Base-by-base conservation (phyloP, 92 coral and sea anemone genomes). In the Palythoa grandis region DNA sequence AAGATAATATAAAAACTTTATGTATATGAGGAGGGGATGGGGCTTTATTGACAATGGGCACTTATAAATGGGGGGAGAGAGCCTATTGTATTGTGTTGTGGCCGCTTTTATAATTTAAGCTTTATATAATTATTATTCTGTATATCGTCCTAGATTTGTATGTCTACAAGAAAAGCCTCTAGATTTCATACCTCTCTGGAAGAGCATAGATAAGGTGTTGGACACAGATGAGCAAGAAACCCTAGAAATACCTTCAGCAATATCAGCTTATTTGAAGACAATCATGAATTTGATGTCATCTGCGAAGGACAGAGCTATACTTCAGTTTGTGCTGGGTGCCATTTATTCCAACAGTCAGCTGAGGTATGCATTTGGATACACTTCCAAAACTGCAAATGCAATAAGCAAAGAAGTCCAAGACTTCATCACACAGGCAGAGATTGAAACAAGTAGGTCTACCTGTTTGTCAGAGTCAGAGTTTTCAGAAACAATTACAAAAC, bases 301-400 rank as follows among this genome's bases (percentile, higher is more conserved):
- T 58, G 57, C 89, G 72, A 77, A 65, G 77, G 89, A 87, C 53
- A 87, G 89, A 79, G 89, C 77, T 29, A 87, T 79, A 16, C 70
- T 87, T 40, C 86, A 82, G 69, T 83, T 83, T 83, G 70, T 83
- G 70, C 79, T 88, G 67, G 48, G 87, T 48, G 48, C 12, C 66
- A 88, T 88, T 52, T 88, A 39, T 47, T 83, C 88, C 22, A 69
- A 74, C 76, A 63, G 50, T 39, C 71, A 82, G 71, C 54, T 86
- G 88, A 43, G 83, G 25, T 52, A 52, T 86, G 83, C 70, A 53
- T 76, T 86, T 86, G 88, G 88, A 19, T 71, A 71, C 53, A 70
- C 79, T 48, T 71, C 79, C 74, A 68, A 39, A 53, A 53, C 82
- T 72, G 70, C 74, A 35, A 70, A 84, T 53, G 57, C 57, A 58